Evolutionary conservation across 2,888 invertebrate genomes (phyloP), one percentile per base, ranked within the genome.

Genomic region (Lycia hirtaria): DNA sequence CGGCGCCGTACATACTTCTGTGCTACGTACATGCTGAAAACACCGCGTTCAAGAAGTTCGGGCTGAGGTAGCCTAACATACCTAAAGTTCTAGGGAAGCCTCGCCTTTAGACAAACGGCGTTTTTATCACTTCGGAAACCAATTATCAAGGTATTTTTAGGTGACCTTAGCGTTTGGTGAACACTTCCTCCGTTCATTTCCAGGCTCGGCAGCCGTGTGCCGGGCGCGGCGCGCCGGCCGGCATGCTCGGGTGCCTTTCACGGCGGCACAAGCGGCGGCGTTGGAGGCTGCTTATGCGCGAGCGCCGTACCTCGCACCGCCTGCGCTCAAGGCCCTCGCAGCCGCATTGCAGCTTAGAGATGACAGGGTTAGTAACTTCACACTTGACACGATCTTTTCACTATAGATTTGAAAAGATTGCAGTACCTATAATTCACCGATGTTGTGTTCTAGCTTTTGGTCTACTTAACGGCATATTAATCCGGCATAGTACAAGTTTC

Each of bases 221-320:
- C 90, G 93, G 51, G 69, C 81, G 3, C 88, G 94, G 2, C 93
- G 94, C 59, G 86, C 94, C 10, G 94, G 94, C 0, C 85, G 94
- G 40, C 94, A 94, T 80, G 95, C 95, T 37, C 86, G 96, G 44
- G 96, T 96, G 72, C 96, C 96, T 2, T 96, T 96, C 81, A 95
- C 95, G 7, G 93, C 93, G 2, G 90, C 93, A 53, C 96, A 96
- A 84, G 90, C 96, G 24, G 86, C 94, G 9, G 91, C 95, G 57
- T 78, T 96, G 64, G 96, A 96, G 84, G 93, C 94, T 12, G 95
- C 94, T 64, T 96, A 95, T 75, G 90, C 91, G 26, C 90, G 92
- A 26, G 94, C 93, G 17, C 94, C 95, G 26, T 96, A 96, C 80
- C 89, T 96, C 0, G 95, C 95, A 30, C 94, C 95, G 62, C 93